These are phyloP conservation scores for Microplitis deprimator DNA, from an alignment of 2,888 invertebrate genomes.

Conservation along the genomic window DNA sequence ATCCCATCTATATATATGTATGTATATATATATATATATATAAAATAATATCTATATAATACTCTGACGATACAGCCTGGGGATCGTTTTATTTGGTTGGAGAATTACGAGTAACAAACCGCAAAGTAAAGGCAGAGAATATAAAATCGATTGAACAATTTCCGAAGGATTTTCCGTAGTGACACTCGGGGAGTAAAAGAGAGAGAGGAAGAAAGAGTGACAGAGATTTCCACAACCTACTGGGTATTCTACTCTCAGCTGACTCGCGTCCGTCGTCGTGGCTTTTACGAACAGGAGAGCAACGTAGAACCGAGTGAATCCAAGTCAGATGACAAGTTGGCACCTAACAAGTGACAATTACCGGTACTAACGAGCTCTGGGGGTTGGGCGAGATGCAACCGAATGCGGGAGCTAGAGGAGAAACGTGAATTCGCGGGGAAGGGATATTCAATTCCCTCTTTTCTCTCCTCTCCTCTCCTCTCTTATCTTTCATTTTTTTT, in stretches of 20 bases:
- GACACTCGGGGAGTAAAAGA: background rate
- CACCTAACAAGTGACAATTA: conserved; percentile 64
- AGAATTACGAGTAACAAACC: conserved; percentile 23
- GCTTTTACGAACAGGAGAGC: conserved; percentile 12
- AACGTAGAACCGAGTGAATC: conserved; percentile 28
- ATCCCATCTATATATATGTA: background rate
- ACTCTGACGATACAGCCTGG: background rate
- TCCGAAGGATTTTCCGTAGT: conserved; percentile 14
- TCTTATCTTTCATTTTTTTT: background rate
- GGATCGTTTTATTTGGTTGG: background rate
- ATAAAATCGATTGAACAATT: conserved; percentile 28
- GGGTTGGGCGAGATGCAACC: conserved; percentile 38
- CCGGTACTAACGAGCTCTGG: conserved; percentile 60
- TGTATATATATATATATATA: too few species aligned
- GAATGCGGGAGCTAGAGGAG: background rate
- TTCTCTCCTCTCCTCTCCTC: background rate
- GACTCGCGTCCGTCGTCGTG: conserved; percentile 25
- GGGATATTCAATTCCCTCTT: conserved; percentile 3
- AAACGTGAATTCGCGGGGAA: background rate
- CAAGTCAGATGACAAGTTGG: conserved; percentile 49
- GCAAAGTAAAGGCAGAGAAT: background rate
- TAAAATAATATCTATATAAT: background rate
- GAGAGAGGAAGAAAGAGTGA: too few species aligned
- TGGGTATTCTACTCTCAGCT: conserved; percentile 25
- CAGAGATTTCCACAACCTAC: too few species aligned